These are phyloP conservation scores for Heteromormyrus szaboi DNA, from an alignment of 2,797 vertebrate genomes.

Conservation along the genomic window DNA sequence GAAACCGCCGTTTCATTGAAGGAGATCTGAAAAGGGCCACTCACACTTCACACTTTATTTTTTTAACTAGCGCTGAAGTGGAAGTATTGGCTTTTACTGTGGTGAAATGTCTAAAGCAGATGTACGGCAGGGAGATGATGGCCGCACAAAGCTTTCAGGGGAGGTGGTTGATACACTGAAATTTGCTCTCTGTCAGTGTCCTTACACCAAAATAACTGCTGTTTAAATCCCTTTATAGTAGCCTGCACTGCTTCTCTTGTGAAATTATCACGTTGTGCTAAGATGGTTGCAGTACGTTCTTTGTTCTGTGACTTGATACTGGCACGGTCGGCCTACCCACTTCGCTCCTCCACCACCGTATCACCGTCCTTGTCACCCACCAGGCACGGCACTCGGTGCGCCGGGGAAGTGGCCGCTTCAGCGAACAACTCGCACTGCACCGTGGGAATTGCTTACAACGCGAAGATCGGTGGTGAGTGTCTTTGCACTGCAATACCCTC, in stretches of 20 bases:
- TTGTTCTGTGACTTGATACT: not conserved
- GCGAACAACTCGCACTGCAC: constrained; percentile 98
- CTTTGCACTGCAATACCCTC: not conserved
- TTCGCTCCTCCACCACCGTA: not conserved
- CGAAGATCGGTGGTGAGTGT: constrained; percentile 88
- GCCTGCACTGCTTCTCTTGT: not conserved
- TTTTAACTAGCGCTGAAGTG: not conserved
- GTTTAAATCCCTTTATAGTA: not conserved
- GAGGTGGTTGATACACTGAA: not conserved
- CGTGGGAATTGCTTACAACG: constrained; percentile 94
- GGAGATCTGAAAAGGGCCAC: not conserved
- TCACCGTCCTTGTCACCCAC: constrained; percentile 33
- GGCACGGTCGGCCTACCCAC: not conserved
- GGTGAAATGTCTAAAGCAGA: not conserved
- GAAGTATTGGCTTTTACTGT: not conserved
- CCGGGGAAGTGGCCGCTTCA: constrained; percentile 92
- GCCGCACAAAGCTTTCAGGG: not conserved
- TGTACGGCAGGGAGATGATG: not conserved
- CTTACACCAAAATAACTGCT: not conserved
- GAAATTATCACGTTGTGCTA: not conserved
- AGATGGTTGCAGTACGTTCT: not conserved
- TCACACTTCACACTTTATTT: not conserved
- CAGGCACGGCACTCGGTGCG: constrained; percentile 96
- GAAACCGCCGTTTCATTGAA: not conserved
- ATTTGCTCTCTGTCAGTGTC: not conserved